Conservation (phyloP, 2,888 invertebrate species). For the Eustalomyia histrio region DNA sequence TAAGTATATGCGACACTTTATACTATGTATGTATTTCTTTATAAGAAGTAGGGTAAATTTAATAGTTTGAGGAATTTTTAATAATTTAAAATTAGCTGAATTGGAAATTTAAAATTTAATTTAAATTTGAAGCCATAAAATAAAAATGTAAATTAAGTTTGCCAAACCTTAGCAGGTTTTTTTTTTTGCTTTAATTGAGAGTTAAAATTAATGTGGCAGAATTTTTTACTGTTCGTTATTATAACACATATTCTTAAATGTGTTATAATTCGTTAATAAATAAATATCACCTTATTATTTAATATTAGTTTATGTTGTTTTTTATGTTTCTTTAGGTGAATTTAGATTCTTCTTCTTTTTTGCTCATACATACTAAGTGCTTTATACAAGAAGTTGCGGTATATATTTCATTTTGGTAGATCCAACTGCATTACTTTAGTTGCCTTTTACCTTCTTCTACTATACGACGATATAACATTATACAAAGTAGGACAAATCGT, state of each 20-base stretch:
- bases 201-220: no score
- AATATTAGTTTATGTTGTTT: conserved; percentile 16
- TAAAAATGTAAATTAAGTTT: no score
- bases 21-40: conserved; percentile 2
- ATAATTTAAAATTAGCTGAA: no score
- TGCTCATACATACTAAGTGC: conserved; percentile 22
- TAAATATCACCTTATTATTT: not conserved
- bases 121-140: no score
- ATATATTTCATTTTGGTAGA: conserved; percentile 61
- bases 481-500: conserved; percentile 58
- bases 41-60: not conserved
- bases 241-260: no score
- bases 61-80: not conserved
- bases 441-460: conserved; percentile 19
- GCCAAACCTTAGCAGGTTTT: no score
- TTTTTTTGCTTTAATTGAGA: no score
- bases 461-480: conserved; percentile 31
- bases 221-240: no score
- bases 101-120: no score
- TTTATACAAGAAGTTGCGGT: conserved; percentile 50
- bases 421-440: conserved; percentile 61
- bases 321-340: conserved; percentile 27
- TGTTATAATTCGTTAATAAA: no score
- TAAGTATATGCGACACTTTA: conserved; percentile 60
- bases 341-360: conserved; percentile 21